Base-by-base conservation (phyloP, 2,113 vertebrate species). In the Phyllostomus hastatus region DNA sequence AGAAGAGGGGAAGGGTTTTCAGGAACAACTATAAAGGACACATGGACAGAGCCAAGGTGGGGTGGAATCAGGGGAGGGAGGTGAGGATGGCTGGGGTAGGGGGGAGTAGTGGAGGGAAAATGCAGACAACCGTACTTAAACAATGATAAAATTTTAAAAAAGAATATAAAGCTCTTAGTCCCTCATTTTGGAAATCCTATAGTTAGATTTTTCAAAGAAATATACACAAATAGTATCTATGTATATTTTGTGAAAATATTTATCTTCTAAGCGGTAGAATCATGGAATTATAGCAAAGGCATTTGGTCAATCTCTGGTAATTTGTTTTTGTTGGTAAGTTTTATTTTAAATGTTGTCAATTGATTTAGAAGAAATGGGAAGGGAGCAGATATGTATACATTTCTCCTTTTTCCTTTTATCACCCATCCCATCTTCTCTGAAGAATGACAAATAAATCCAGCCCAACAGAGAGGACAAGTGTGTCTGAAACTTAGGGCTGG, bases 251-350 rank as follows among this genome's bases (percentile, higher is more conserved):
- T 79, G 43, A 80, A 79, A 12, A 59, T 43, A 33, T 31, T 6
- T 31, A 31, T 64, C 61, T 64, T 31, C 7, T 75, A 73, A 67
- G 50, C 16, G 54, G 43, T 79, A 46, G 46, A 94, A 75, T 70
- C 17, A 24, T 52, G 46, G 26, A 15, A 22, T 88, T 90, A 35
- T 22, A 54, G 35, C 41, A 95, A 38, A 82, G 24, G 1, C 72
- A 15, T 59, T 93, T 16, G 4, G 28, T 69, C n/a, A 78, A 22
- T 79, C 46, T 91, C 19, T 9, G 43, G 33, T 64, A 22, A 59
- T 91, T 91, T 90, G 46, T 73, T 92, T 28, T 67, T 88, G 3
- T 5, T 90, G 57, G 10, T 89, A 81, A 94, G 41, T 94, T 91
- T 88, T 52, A 66, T 59, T 78, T 83, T 50, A 88, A 95, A 93